Evolutionary conservation across 1,140 invertebrate genomes (phyloP).

Genomic region (Battus philenor): DNA sequence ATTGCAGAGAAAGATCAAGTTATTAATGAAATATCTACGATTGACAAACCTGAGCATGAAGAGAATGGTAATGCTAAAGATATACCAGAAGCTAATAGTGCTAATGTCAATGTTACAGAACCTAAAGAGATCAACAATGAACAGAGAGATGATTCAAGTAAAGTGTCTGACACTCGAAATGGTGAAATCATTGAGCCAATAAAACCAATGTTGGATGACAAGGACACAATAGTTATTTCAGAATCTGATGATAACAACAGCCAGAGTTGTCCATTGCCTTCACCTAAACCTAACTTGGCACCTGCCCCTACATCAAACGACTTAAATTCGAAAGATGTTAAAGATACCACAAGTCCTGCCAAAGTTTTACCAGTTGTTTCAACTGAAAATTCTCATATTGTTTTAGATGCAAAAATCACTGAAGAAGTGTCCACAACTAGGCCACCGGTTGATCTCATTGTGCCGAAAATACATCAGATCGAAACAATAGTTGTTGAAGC

Average conservation of each 20-base stretch:
- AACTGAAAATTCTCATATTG: constrained; percentile 65
- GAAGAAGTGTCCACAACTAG: constrained; percentile 32
- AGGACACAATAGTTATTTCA: constrained; percentile 73
- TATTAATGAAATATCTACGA: constrained; percentile 46
- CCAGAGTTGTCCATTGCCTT: constrained; percentile 66
- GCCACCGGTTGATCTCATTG: constrained; percentile 46
- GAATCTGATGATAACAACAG: constrained; percentile 74
- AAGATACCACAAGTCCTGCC: constrained; percentile 53
- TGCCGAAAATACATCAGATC: constrained; percentile 55
- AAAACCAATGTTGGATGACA: constrained; percentile 54
- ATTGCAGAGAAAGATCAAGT: constrained; percentile 64
- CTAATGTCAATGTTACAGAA: constrained; percentile 25
- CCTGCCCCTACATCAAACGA: constrained; percentile 33
- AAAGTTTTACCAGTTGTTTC: constrained; percentile 66
- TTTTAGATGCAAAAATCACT: constrained; percentile 56
- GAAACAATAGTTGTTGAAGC: constrained; percentile 62
- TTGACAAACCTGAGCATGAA: constrained; percentile 36
- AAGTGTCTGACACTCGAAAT: constrained; percentile 38
- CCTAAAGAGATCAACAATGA: constrained; percentile 19
- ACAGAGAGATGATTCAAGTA: constrained; percentile 25
- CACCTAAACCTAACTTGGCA: constrained; percentile 47
- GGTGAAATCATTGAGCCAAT: constrained; percentile 44
- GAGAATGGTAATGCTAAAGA: constrained; percentile 31
- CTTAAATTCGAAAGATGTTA: constrained; percentile 44
- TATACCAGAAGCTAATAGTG: constrained; percentile 19